A percentile compares a stretch with the other conserved stretches of the same genome.
Conservation (phyloP, 2,797 vertebrate genomes). For the Oreochromis mossambicus region DNA sequence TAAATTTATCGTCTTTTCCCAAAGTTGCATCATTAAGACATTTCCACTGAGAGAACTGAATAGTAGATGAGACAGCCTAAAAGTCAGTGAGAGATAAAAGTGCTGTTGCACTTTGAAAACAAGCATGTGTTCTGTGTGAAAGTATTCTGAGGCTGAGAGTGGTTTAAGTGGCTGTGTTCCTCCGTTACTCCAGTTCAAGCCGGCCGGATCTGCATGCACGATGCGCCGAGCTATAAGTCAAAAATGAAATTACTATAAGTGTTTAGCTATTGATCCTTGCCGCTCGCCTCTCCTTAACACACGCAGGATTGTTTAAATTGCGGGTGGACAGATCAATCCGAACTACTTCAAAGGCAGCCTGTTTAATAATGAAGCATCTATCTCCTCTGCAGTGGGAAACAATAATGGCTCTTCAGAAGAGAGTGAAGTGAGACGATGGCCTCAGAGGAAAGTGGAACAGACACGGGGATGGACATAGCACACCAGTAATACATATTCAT, state of each 20-base stretch:
- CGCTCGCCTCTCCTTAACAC: neutral
- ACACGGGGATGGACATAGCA: neutral
- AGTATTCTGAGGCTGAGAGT: neutral
- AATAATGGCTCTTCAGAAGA: neutral
- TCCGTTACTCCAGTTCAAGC: neutral
- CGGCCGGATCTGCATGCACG: neutral
- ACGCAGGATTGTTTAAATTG: neutral
- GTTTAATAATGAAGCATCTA: slow-evolving; percentile 1
- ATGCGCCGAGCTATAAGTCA: neutral
- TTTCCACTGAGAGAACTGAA: neutral
- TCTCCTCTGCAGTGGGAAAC: neutral
- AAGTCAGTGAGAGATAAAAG: neutral
- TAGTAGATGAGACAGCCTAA: neutral
- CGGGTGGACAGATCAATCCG: neutral
- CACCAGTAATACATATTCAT: slow-evolving; percentile 1
- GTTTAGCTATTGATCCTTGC: neutral
- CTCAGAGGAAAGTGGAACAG: neutral
- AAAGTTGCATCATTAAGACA: slow-evolving; percentile 1
- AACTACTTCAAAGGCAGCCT: neutral
- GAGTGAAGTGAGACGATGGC: neutral
- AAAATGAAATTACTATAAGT: neutral
- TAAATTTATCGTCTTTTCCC: neutral
- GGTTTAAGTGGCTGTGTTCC: neutral
- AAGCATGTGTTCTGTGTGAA: neutral
- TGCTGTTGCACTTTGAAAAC: neutral